Evolutionary conservation across 2,797 vertebrate species (phyloP).

Genomic region (Loriculus beryllinus): DNA sequence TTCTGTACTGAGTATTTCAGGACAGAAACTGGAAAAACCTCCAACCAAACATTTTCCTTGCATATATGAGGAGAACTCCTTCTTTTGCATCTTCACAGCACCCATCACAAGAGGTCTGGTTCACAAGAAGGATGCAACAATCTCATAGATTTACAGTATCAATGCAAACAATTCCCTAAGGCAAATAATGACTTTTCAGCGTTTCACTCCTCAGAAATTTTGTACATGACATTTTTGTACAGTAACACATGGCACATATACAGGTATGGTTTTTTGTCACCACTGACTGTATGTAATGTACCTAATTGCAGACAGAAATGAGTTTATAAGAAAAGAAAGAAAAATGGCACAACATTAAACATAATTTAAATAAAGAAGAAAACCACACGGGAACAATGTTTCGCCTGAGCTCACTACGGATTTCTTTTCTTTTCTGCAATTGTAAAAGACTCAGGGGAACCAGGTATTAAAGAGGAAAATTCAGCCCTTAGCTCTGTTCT

Average conservation of each 20-base stretch:
- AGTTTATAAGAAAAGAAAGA: background rate
- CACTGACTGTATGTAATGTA: background rate
- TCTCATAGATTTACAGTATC: background rate
- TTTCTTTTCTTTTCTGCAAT: background rate
- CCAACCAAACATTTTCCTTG: background rate
- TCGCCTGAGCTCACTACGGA: background rate
- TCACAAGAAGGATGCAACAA: background rate
- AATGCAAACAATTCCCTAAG: background rate
- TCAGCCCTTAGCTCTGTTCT: background rate
- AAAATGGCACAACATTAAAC: background rate
- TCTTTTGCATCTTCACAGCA: background rate
- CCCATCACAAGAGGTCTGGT: background rate
- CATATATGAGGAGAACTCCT: background rate
- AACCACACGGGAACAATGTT: background rate
- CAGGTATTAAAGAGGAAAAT: background rate
- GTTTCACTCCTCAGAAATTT: background rate
- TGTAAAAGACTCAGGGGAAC: background rate
- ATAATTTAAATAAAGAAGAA: background rate
- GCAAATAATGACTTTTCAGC: background rate
- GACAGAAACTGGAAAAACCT: background rate
- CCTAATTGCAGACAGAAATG: background rate
- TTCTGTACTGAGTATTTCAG: background rate
- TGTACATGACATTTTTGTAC: background rate
- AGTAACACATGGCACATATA: background rate
- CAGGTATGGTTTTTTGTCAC: background rate